These are phyloP conservation scores for Oscheius sp. DNA, from an alignment of 1,140 invertebrate species.

Conservation along the genomic window DNA sequence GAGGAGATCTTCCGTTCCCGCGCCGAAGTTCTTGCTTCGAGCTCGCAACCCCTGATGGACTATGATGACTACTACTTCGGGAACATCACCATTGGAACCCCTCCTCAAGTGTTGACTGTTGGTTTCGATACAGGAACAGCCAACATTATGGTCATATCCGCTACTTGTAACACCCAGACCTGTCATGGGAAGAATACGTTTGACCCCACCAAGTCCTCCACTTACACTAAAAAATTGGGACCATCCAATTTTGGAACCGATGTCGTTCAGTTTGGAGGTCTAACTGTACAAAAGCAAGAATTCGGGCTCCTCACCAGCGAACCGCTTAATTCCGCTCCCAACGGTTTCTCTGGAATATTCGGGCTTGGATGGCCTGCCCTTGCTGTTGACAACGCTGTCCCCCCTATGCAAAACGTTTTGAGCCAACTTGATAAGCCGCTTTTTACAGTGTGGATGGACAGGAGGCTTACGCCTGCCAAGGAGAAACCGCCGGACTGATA, in stretches of 20 bases:
- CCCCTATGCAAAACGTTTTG: constrained; percentile 49
- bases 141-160: constrained; percentile 41
- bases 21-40: not conserved
- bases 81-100: constrained; percentile 38
- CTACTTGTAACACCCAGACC: constrained; percentile 19
- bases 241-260: constrained; percentile 25
- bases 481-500: constrained; percentile 43
- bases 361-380: constrained; percentile 47
- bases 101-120: constrained; percentile 23
- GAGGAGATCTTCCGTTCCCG: not conserved
- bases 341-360: constrained; percentile 46
- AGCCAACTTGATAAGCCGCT: constrained; percentile 37
- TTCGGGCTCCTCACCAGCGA: constrained; percentile 36
- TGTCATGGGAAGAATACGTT: constrained; percentile 44
- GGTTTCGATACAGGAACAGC: constrained; percentile 41
- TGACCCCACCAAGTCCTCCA: constrained; percentile 29
- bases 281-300: constrained; percentile 21
- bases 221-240: constrained; percentile 22
- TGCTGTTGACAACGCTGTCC: constrained; percentile 45
- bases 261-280: constrained; percentile 26
- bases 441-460: constrained; percentile 51
- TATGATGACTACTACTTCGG: constrained; percentile 38
- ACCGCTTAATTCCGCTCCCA: constrained; percentile 47
- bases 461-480: constrained; percentile 36
- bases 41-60: constrained; percentile 5